Base-by-base conservation (phyloP, 2,113 vertebrate species). In the Apeltes quadracus region DNA sequence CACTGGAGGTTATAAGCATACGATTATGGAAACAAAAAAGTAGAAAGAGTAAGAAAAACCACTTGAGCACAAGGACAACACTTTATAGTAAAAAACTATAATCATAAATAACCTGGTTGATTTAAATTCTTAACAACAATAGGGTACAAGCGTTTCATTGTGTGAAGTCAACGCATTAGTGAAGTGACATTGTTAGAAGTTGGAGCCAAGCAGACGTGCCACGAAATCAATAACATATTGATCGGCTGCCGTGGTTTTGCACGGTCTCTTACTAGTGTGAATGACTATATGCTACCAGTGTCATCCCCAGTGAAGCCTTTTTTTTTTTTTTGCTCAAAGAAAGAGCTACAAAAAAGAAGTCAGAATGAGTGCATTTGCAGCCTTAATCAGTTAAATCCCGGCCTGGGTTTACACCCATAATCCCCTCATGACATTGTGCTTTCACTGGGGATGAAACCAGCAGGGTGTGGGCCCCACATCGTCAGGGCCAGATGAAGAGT, bases 391-490 rank as follows among this genome's bases (percentile, higher is more conserved):
- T 87, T 83, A 86, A 84, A 50, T 27, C 54, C 15, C 48, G 38
- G 29, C 56, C 66, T 38, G 22, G 18, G 36, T 59, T 81, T 76
- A 64, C 25, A 81, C 34, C 57, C 59, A 3, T 87, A 86, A 91
- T 88, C 87, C 76, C 57, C 61, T 70, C 41, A 87, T 72, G 83
- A 87, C 82, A 84, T 66, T 56, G 66, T 61, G 69, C 72, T 83
- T 85, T 85, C 79, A 82, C 61, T 66, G 65, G 44, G 56, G 69
- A 83, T 90, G 68, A 84, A 83, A 78, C 82, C 87, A 86, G 83
- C 61, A 86, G 82, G 87, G 85, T 84, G 85, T 85, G 79, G 82
- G 80, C 72, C 69, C 78, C 80, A 84, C 64, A 80, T 76, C 82
- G 84, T 87, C 82, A 83, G 61, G 32, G 57, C 80, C 29, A 55